Percentiles rank a stretch among this genome's conserved stretches.
Conservation (phyloP, 1,140 invertebrate species). For the Druon quercuslanigerum region DNA sequence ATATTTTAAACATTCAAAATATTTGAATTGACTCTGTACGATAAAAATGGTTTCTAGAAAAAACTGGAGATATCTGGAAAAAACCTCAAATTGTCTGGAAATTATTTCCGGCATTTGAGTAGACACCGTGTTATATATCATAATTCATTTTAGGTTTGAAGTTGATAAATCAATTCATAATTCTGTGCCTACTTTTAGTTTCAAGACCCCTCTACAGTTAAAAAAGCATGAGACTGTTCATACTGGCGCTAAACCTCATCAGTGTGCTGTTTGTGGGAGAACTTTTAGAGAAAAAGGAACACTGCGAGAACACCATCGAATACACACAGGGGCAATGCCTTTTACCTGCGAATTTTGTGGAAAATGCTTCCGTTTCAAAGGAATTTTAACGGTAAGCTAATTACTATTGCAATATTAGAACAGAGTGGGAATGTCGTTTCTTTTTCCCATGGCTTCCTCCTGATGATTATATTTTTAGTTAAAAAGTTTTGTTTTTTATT, state of each 20-base stretch:
- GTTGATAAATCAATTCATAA: slow-evolving; percentile 52
- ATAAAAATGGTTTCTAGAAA: too few species aligned
- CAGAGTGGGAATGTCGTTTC: too few species aligned
- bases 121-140: not conserved
- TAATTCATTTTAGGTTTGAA: not conserved
- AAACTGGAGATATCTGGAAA: too few species aligned
- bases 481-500: too few species aligned
- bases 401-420: not conserved
- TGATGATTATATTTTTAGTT: too few species aligned
- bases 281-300: slow-evolving; percentile 82
- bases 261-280: slow-evolving; percentile 84
- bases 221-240: slow-evolving; percentile 80
- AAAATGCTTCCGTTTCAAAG: slow-evolving; percentile 83
- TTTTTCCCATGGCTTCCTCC: too few species aligned
- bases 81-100: too few species aligned
- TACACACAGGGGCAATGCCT: slow-evolving; percentile 92
- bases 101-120: too few species aligned
- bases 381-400: slow-evolving; percentile 77
- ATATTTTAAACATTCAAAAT: too few species aligned
- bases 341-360: slow-evolving; percentile 84
- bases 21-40: too few species aligned
- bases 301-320: slow-evolving; percentile 78
- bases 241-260: slow-evolving; percentile 83
- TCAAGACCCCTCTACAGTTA: slow-evolving; percentile 77
- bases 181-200: slow-evolving; percentile 55